phyloP scores from a whole-genome alignment of 2,888 invertebrate genomes.

The Buathra laborator region DNA sequence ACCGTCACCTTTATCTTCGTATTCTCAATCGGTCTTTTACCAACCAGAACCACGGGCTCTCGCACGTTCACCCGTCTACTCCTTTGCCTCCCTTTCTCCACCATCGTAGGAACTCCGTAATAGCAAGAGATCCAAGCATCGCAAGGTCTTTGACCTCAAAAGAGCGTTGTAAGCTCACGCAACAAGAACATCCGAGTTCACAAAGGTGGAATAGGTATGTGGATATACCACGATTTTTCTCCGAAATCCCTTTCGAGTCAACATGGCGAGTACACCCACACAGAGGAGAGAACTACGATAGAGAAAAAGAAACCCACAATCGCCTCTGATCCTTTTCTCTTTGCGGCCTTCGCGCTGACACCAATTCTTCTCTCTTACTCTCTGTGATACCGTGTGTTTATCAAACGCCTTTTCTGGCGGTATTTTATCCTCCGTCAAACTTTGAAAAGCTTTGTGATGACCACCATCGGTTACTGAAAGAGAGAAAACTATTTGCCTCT shows the following conservation, averaged over 20 bases:
- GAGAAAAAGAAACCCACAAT: too few relatives aligned
- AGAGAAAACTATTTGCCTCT: neutral
- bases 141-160: conserved; percentile 10
- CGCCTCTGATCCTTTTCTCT: too few relatives aligned
- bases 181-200: neutral
- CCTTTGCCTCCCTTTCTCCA: neutral
- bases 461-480: neutral
- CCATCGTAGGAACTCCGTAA: neutral
- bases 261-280: neutral
- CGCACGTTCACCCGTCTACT: neutral
- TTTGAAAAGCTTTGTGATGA: conserved; percentile 5
- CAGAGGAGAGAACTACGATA: too few relatives aligned
- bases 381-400: neutral
- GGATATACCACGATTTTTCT: neutral
- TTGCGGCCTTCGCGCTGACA: neutral
- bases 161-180: neutral
- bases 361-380: neutral
- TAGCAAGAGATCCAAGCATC: conserved; percentile 6
- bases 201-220: neutral
- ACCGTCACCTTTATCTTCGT: conserved; percentile 3
- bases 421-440: neutral
- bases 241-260: neutral
- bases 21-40: neutral
- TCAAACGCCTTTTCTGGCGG: neutral
- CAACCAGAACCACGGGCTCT: neutral